Evolutionary conservation across 2,113 vertebrate genomes (phyloP), one percentile per base, ranked within the genome.

Genomic region (Urocitellus parryii): DNA sequence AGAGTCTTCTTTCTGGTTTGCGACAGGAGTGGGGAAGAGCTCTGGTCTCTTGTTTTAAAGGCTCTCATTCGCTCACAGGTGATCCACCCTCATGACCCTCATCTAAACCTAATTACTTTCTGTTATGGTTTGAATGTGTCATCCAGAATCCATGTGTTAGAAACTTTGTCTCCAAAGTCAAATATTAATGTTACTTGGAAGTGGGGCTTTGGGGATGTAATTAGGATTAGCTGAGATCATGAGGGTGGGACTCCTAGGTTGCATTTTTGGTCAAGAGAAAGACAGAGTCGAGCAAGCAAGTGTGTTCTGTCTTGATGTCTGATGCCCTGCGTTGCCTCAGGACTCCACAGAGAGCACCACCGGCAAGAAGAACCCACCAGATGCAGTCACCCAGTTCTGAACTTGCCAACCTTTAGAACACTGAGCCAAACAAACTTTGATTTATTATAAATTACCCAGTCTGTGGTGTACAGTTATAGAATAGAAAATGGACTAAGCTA

Each of bases 11-110:
- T 84, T 63, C 39, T 72, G 25, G 9, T 39, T 61, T 61, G 20
- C 13, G 12, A n/a, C 20, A 7, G 34, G 4, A 3, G 10, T 65
- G 8, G 11, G n/a, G n/a, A 4, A 42, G 22, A n/a, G 22, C 4
- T n/a, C 25, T 78, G 9, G n/a, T 27, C 37, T 53, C 27, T 76
- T 61, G 17, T 7, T 13, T 42, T 18, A 20, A 53, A 4, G 25
- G 27, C 25, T 5, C 37, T 63, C 17, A 77, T 53, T 45, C 11
- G 9, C 39, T 78, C 58, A 56, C 13, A 29, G 18, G 14, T 1
- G 79, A 2, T 51, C 51, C 37, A 48, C 14, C 1, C 45, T 80
- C 48, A 42, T 45, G 48, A 42, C 27, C 27, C 37, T 72, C 20
- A 70, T 68, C n/a, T 34, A 70, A 53, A 70, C 48, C 22, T 80